phyloP scores from a whole-genome alignment of 2,797 vertebrate species.

The Fringilla coelebs region DNA sequence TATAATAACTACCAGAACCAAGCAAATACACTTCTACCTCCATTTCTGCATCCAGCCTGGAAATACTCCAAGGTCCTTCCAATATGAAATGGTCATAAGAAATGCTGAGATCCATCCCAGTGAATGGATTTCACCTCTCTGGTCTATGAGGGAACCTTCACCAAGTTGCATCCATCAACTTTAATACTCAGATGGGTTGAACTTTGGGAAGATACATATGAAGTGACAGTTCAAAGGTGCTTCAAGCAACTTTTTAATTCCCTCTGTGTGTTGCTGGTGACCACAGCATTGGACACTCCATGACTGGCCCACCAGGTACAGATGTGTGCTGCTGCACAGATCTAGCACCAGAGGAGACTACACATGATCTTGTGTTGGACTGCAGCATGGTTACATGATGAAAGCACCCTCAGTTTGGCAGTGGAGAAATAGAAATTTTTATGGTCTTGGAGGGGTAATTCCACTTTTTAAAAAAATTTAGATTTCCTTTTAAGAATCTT shows the following conservation, averaged over 20 bases:
- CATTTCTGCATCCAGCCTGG: not conserved
- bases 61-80: not conserved
- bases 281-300: not conserved
- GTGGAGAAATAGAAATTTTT: not conserved
- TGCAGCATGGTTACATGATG: not conserved
- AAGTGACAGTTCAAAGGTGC: not conserved
- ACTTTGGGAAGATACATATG: not conserved
- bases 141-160: not conserved
- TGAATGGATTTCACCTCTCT: not conserved
- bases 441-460: not conserved
- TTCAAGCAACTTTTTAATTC: not conserved
- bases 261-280: not conserved
- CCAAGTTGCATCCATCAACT: not conserved
- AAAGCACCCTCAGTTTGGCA: not conserved
- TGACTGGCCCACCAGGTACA: not conserved
- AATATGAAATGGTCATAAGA: not conserved
- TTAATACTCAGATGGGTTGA: not conserved
- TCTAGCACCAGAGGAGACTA: not conserved
- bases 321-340: not conserved
- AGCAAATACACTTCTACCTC: not conserved
- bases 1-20: not conserved
- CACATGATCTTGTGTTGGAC: rapidly evolving
- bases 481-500: not conserved
- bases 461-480: not conserved
- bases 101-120: not conserved